Evolutionary conservation across 2,888 invertebrate species (phyloP).

Genomic region (Melieria crassipennis): DNA sequence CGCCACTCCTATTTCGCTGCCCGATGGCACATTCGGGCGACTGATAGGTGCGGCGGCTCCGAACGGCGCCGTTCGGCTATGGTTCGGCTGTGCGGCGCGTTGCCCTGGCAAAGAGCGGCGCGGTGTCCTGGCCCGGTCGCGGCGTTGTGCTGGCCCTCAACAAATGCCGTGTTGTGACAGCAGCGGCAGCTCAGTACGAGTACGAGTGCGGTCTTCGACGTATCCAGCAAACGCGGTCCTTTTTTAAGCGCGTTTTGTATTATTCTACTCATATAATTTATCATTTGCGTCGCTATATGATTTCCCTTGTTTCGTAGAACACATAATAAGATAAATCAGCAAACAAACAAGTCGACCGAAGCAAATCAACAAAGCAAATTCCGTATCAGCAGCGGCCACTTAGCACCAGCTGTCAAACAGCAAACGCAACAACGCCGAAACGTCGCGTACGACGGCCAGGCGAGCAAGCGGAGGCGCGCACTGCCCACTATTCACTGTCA

Average conservation of each 20-base stretch:
- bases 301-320: conserved; percentile 65
- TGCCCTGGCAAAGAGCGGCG: background rate
- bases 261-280: conserved; percentile 67
- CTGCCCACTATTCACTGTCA: too few species aligned
- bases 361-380: conserved; percentile 32
- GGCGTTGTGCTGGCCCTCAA: conserved; percentile 48
- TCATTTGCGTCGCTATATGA: conserved; percentile 67
- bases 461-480: too few species aligned
- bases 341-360: conserved; percentile 35
- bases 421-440: conserved; percentile 9
- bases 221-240: conserved; percentile 66
- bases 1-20: conserved; percentile 15
- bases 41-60: background rate
- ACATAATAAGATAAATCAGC: conserved; percentile 45
- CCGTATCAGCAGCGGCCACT: conserved; percentile 7
- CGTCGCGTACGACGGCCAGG: background rate
- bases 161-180: conserved; percentile 55
- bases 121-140: conserved; percentile 24
- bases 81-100: background rate
- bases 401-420: conserved; percentile 10
- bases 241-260: conserved; percentile 66
- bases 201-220: conserved; percentile 66
- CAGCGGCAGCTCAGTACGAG: conserved; percentile 60
- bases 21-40: too few species aligned
- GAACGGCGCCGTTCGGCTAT: conserved; percentile 11